Conservation (phyloP, 2,888 invertebrate genomes). For the Hedya salicella region DNA sequence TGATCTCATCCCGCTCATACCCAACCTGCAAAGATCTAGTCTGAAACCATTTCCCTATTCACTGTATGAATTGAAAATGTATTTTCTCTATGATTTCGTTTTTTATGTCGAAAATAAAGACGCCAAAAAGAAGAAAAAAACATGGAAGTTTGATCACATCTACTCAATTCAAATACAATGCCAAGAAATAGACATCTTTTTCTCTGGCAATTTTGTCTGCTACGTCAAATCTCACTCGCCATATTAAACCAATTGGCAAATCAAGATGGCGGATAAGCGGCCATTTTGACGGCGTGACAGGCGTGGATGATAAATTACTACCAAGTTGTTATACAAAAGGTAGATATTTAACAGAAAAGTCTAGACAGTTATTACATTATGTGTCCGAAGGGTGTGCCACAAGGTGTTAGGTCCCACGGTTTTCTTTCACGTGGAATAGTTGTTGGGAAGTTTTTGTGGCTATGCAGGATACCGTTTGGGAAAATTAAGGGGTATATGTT, state of each 20-base stretch:
- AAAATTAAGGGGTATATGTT: neutral
- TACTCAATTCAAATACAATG: no score
- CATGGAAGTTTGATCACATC: no score
- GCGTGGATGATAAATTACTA: conserved; percentile 24
- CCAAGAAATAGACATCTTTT: no score
- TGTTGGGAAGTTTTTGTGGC: conserved; percentile 13
- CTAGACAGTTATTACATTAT: neutral
- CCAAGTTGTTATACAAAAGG: neutral
- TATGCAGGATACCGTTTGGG: neutral
- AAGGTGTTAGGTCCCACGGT: conserved; percentile 27
- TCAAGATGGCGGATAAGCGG: conserved; percentile 31
- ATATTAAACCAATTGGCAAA: conserved; percentile 25
- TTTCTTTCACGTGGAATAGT: conserved; percentile 1
- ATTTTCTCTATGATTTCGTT: no score
- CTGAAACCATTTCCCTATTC: no score
- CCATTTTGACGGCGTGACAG: conserved; percentile 19
- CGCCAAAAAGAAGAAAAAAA: no score
- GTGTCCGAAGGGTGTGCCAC: neutral
- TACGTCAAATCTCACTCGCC: conserved; percentile 5
- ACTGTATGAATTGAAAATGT: no score
- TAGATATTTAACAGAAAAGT: neutral
- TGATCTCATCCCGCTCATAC: no score
- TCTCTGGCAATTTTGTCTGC: neutral
- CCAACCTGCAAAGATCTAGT: no score
- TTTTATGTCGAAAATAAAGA: no score